Percentiles rank a stretch among this genome's conserved stretches.
Evolutionary conservation across 2,113 vertebrate species (phyloP).

Genomic region (Ceratotherium simum): DNA sequence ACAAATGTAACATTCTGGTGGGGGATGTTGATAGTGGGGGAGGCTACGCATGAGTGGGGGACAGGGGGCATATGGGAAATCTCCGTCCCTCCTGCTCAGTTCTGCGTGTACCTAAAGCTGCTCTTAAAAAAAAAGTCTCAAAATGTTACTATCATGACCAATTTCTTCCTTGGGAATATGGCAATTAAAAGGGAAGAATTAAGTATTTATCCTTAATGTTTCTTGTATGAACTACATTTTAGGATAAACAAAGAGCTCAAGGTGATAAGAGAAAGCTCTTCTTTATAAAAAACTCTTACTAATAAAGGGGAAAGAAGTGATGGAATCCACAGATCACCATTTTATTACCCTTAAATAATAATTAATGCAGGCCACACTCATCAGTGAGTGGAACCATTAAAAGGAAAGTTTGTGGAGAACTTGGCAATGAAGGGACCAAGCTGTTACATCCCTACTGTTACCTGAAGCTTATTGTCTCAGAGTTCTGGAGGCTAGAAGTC

Average conservation of each 20-base stretch:
- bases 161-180: not conserved
- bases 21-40: not conserved
- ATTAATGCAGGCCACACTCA: not conserved
- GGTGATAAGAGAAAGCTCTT: not conserved
- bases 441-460: not conserved
- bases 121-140: not conserved
- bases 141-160: not conserved
- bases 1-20: not conserved
- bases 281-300: not conserved
- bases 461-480: not conserved
- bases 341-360: not conserved
- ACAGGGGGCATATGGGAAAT: not conserved
- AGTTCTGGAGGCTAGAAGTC: not conserved
- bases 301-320: not conserved
- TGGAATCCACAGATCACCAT: not conserved
- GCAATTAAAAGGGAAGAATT: not conserved
- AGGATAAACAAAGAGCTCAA: not conserved
- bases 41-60: not conserved
- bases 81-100: not conserved
- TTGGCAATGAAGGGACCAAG: not conserved
- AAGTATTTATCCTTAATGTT: not conserved
- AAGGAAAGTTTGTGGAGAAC: not conserved
- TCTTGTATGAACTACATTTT: not conserved
- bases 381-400: not conserved
- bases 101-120: not conserved